Evolutionary conservation across 2,797 vertebrate genomes (phyloP).

Genomic region (Myoxocephalus aenaeus): DNA sequence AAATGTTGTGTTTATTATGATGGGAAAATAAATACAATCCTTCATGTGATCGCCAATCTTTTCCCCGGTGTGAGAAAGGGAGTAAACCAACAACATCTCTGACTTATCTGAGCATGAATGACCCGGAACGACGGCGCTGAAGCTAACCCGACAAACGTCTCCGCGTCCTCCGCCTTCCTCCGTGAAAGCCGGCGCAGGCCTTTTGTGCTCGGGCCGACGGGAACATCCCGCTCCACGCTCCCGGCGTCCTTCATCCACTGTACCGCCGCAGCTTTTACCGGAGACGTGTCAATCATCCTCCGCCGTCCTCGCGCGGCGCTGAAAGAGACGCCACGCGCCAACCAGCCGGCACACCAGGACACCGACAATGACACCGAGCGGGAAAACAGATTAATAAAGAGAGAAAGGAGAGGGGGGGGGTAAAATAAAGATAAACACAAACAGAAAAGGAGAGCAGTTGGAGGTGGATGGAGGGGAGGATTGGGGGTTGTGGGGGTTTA

Average conservation of each 20-base stretch:
- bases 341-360: conserved; percentile 56
- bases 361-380: conserved; percentile 51
- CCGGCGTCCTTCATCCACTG: conserved; percentile 65
- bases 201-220: conserved; percentile 57
- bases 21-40: no score
- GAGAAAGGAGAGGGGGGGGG: conserved; percentile 55
- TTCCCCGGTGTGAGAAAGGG: conserved; percentile 9
- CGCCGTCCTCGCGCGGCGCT: conserved; percentile 42
- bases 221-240: conserved; percentile 56
- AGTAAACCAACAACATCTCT: conserved; percentile 51
- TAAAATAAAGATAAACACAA: conserved; percentile 77
- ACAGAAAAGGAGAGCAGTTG: conserved; percentile 67
- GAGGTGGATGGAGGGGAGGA: conserved; percentile 52
- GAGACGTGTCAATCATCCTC: conserved; percentile 79
- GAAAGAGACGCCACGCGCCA: conserved; percentile 66
- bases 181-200: conserved; percentile 27
- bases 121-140: conserved; percentile 42
- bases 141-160: conserved; percentile 60
- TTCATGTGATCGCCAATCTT: conserved; percentile 32
- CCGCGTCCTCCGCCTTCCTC: conserved; percentile 44
- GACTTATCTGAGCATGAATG: conserved; percentile 60
- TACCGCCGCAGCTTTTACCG: no score
- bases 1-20: conserved; percentile 1
- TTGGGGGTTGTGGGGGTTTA: conserved; percentile 22
- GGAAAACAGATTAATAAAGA: conserved; percentile 75